A percentile compares a stretch with the other conserved stretches of the same genome.
These are phyloP conservation scores for Chelonus insularis DNA, from an alignment of 1,140 invertebrate genomes.

Conservation along the genomic window DNA sequence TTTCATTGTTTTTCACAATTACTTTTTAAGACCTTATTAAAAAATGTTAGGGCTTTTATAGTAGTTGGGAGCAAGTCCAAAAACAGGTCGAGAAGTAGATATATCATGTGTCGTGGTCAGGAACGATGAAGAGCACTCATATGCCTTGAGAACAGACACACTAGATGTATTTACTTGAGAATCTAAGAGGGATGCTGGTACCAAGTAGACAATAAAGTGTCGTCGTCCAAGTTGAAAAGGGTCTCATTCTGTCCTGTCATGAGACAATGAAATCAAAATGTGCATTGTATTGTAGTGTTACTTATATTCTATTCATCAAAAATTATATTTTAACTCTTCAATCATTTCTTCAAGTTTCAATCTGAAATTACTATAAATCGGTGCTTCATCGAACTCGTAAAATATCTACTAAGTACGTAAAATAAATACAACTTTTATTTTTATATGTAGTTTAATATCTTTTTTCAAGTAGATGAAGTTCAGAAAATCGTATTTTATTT, in stretches of 20 bases:
- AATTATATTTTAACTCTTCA: too few species aligned
- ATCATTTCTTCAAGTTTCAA: too few species aligned
- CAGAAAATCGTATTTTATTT: background rate
- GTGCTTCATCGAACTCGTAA: too few species aligned
- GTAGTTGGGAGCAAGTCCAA: background rate
- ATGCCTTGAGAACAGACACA: slow-evolving; percentile 1
- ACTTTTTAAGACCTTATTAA: background rate
- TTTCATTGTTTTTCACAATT: too few species aligned
- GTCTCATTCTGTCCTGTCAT: background rate
- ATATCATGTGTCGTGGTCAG: slow-evolving; percentile 21
- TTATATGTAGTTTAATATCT: too few species aligned
- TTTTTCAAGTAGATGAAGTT: background rate
- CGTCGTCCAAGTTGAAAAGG: slow-evolving; percentile 14
- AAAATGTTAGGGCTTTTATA: background rate
- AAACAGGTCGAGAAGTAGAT: slow-evolving; percentile 22
- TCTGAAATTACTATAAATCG: too few species aligned
- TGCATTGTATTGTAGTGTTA: slow-evolving; percentile 1
- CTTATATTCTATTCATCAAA: background rate
- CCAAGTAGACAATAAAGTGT: slow-evolving; percentile 5
- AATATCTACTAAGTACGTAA: too few species aligned
- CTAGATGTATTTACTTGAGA: slow-evolving; percentile 12
- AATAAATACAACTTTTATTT: background rate
- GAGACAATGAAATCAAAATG: slow-evolving; percentile 2
- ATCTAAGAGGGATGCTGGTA: background rate
- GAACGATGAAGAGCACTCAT: slow-evolving; percentile 16